A percentile compares a stretch with the other conserved stretches of the same genome.
Evolutionary conservation across 2,113 vertebrate species (phyloP).

Genomic region (Cyphotilapia sp.): DNA sequence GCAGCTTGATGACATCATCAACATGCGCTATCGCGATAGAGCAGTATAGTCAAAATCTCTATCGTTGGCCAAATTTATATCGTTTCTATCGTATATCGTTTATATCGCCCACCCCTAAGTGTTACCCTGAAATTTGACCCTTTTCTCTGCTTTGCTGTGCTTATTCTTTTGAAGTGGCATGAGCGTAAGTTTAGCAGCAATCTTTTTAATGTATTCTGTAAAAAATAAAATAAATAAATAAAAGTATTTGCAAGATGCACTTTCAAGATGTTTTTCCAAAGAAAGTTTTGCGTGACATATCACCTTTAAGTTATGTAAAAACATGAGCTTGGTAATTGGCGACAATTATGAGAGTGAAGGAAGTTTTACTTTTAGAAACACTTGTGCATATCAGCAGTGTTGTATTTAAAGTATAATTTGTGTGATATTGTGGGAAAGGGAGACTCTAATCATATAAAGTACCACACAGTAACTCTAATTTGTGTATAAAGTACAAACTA

Average conservation of each 20-base stretch:
- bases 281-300: neutral
- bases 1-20: no score
- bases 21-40: no score
- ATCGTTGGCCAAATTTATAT: no score
- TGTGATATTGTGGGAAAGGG: neutral
- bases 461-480: neutral
- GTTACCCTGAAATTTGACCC: no score
- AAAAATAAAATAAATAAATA: no score
- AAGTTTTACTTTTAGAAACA: neutral
- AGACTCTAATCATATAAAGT: rapidly evolving
- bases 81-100: no score
- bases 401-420: neutral
- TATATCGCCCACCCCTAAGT: no score
- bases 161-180: no score
- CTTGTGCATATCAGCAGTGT: neutral
- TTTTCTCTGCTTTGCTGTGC: no score
- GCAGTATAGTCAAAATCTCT: no score
- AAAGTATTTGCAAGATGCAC: neutral
- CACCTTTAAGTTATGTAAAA: neutral
- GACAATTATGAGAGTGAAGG: neutral
- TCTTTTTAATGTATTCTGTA: no score
- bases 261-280: neutral
- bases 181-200: no score
- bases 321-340: neutral
- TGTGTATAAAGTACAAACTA: neutral